phyloP scores from a whole-genome alignment of 2,797 vertebrate genomes.

The Clarias laeviceps region DNA sequence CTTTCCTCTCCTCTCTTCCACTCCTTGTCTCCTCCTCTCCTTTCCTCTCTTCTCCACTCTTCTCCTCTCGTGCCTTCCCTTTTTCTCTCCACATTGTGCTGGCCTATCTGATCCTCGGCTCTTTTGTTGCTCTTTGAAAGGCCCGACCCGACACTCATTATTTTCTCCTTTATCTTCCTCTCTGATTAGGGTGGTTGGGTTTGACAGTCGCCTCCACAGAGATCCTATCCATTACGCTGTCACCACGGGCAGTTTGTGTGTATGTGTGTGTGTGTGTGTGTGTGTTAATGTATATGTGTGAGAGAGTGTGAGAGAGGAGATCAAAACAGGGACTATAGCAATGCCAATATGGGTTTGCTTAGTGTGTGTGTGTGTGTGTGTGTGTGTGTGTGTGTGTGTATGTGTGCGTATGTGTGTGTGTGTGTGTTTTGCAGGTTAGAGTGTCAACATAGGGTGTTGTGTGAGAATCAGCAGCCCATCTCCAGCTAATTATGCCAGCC shows the following conservation, averaged over 20 bases:
- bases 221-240: conserved; percentile 92
- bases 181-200: conserved; percentile 85
- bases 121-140: conserved; percentile 81
- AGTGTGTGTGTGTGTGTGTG: conserved; percentile 17
- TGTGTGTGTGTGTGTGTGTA: conserved; percentile 9
- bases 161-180: conserved; percentile 86
- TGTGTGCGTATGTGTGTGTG: conserved; percentile 30
- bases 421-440: conserved; percentile 62
- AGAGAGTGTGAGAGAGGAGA: conserved; percentile 22
- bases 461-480: conserved; percentile 79
- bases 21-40: conserved; percentile 52
- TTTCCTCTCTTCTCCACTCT: neutral
- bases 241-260: conserved; percentile 67
- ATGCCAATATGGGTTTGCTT: conserved; percentile 40
- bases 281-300: conserved; percentile 55
- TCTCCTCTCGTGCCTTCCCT: conserved; percentile 66
- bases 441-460: conserved; percentile 85
- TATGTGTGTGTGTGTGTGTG: conserved; percentile 39
- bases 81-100: conserved; percentile 76
- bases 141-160: conserved; percentile 81
- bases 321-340: conserved; percentile 28
- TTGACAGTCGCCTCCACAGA: conserved; percentile 83
- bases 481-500: conserved; percentile 87
- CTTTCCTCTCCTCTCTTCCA: conserved; percentile 50
- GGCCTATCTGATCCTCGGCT: conserved; percentile 79